Conservation (phyloP, 2,113 vertebrate species). For the Columba livia region DNA sequence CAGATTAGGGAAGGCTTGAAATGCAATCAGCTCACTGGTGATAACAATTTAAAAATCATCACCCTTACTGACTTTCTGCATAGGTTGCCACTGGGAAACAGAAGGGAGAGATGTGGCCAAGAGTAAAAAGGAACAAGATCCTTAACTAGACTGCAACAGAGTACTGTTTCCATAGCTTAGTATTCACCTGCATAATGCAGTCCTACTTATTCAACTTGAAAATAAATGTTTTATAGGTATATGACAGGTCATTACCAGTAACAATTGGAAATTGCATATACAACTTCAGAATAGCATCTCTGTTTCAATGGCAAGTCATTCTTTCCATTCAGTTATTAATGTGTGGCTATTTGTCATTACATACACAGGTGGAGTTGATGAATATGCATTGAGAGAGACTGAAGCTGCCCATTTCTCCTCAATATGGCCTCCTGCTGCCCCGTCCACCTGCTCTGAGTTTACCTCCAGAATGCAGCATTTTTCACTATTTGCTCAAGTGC, state of each 20-base stretch:
- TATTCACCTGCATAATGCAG: neutral
- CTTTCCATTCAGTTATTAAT: neutral
- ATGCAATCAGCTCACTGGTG: neutral
- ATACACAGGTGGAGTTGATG: neutral
- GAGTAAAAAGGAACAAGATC: neutral
- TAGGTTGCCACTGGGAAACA: neutral
- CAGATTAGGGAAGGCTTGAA: constrained; percentile 4
- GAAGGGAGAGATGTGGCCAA: neutral
- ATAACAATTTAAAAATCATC: constrained; percentile 1
- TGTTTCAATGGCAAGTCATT: neutral
- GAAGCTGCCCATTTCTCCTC: constrained; percentile 45
- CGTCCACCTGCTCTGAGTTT: constrained; percentile 18
- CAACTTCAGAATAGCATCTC: neutral
- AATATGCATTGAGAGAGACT: neutral
- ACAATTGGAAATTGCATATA: neutral
- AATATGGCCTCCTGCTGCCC: neutral
- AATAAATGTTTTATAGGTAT: neutral
- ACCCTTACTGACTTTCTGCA: neutral
- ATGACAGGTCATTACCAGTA: neutral
- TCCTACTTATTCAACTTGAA: neutral
- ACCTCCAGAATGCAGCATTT: constrained; percentile 24
- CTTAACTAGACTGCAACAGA: neutral
- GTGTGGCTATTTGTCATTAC: neutral
- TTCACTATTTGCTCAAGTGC: neutral
- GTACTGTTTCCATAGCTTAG: neutral